Conservation (phyloP, 1,140 invertebrate species). For the Magallana ariakensis region DNA sequence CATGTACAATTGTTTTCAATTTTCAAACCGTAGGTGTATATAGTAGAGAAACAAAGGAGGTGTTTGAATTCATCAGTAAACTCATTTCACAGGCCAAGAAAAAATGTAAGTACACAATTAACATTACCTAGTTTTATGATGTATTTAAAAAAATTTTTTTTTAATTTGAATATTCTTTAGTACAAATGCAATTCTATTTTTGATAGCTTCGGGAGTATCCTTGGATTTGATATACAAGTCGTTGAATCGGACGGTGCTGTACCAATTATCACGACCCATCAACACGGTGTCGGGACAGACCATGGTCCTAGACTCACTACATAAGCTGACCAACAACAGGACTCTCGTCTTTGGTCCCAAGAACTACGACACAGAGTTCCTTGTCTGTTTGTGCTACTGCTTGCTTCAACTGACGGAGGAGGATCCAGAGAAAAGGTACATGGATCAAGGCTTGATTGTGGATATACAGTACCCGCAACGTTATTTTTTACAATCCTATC, state of each 20-base stretch:
- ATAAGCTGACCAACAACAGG: slow-evolving; percentile 91
- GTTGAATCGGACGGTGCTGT: slow-evolving; percentile 95
- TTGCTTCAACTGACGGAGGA: slow-evolving; percentile 94
- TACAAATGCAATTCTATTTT: too few relatives aligned
- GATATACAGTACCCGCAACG: too few relatives aligned
- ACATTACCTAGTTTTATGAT: too few relatives aligned
- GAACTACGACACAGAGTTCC: slow-evolving; percentile 96
- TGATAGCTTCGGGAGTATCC: slow-evolving; percentile 78
- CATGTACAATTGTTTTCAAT: too few relatives aligned
- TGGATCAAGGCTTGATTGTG: too few relatives aligned
- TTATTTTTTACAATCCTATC: too few relatives aligned
- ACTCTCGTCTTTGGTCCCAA: slow-evolving; percentile 95
- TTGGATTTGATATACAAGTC: slow-evolving; percentile 93
- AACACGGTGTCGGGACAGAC: slow-evolving; percentile 91
- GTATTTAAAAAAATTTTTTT: neutral
- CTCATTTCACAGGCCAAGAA: slow-evolving; percentile 85
- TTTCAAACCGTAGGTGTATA: neutral
- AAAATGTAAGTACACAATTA: slow-evolving; percentile 73
- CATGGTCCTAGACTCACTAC: slow-evolving; percentile 93
- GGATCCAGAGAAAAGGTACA: slow-evolving; percentile 89
- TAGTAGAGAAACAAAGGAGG: slow-evolving; percentile 92
- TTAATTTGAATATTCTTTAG: neutral
- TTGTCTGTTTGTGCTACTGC: slow-evolving; percentile 96
- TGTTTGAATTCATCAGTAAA: slow-evolving; percentile 97
- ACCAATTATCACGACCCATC: slow-evolving; percentile 93